Evolutionary conservation across 2,113 vertebrate genomes (phyloP), one percentile per base, ranked within the genome.

Genomic region (Aegithalos caudatus): DNA sequence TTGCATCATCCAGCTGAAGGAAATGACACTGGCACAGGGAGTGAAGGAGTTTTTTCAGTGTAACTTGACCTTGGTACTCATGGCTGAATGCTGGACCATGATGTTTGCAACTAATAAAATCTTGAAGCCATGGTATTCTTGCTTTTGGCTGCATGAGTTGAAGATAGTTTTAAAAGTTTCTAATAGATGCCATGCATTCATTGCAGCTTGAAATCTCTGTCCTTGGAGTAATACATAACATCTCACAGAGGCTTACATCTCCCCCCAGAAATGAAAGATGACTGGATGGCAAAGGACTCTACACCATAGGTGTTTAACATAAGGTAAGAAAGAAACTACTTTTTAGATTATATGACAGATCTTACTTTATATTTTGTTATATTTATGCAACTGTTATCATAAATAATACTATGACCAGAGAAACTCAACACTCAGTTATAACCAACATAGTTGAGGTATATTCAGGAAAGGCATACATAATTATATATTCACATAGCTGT

Each of bases 51-150:
- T 42, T 81, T 20, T 65, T 38, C 38, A 37, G 33, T 24, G 17
- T 35, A 27, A 47, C 4, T 21, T 14, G 35, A 23, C 6, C 29
- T 50, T 11, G 2, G 10, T 11, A 14, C 7, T 10, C 14, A 22
- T 0, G 0, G 9, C 20, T 5, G 2, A 61, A 42, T 35, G 11
- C 12, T 84, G 23, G 23, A 74, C 21, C 9, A 8, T 38, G 25
- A 45, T 25, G 23, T 9, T 58, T 87, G 24, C 25, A 42, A 7
- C 18, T 64, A 22, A 16, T 12, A 57, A 65, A 92, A 44, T 35
- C 18, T 27, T 48, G 25, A 66, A 89, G 6, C 3, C 14, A 5
- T 33, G 23, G 8, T 71, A 31, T 27, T 62, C 24, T 35, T 57
- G 24, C 18, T 79, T 67, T 76, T 54, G 14, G 5, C 4, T 6